phyloP scores from a whole-genome alignment of 2,888 invertebrate species.

The Dynastes hyllus region DNA sequence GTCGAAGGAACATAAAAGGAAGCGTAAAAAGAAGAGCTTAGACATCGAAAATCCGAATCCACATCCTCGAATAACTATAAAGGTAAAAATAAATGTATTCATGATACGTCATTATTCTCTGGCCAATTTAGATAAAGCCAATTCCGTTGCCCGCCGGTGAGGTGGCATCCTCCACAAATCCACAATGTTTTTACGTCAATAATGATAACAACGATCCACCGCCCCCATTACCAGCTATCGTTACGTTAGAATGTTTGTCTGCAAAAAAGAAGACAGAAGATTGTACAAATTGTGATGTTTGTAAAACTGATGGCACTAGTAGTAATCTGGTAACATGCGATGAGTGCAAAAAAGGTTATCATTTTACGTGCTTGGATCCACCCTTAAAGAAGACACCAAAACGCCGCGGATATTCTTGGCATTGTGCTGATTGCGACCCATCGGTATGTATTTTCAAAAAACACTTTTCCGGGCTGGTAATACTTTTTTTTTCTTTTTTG shows the following conservation, averaged over 20 bases:
- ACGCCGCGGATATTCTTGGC: conserved; percentile 95
- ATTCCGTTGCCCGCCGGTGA: conserved; percentile 87
- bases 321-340: conserved; percentile 88
- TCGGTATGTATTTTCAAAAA: conserved; percentile 76
- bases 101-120: neutral
- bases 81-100: conserved; percentile 71
- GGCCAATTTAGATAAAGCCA: conserved; percentile 78
- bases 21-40: conserved; percentile 86
- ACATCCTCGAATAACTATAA: conserved; percentile 87
- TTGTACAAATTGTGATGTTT: conserved; percentile 77
- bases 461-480: neutral
- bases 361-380: conserved; percentile 94
- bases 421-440: conserved; percentile 96
- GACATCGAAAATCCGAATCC: conserved; percentile 75
- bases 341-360: conserved; percentile 92
- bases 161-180: conserved; percentile 76
- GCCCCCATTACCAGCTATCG: conserved; percentile 59
- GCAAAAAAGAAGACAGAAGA: conserved; percentile 38
- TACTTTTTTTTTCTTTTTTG: conserved; percentile 23
- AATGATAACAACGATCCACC: conserved; percentile 77
- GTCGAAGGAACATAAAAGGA: conserved; percentile 85
- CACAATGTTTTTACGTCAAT: conserved; percentile 86
- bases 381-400: conserved; percentile 96
- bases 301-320: conserved; percentile 76
- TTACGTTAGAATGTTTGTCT: conserved; percentile 57